phyloP scores from a whole-genome alignment of 2,888 invertebrate genomes.

The Dysmachus trigonus region DNA sequence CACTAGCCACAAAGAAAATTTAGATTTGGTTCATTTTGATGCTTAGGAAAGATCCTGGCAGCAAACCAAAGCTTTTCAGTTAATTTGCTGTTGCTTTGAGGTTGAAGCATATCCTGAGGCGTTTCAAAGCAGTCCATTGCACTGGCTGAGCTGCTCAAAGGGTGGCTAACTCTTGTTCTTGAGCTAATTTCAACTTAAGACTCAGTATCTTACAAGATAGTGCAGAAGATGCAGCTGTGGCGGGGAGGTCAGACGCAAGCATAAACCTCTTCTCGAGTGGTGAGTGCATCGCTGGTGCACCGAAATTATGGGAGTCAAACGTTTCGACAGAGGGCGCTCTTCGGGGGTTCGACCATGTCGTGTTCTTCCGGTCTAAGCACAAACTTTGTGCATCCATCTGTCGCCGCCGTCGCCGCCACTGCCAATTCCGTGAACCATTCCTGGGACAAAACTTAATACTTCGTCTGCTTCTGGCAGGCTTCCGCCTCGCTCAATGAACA shows the following conservation, averaged over 20 bases:
- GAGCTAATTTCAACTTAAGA: neutral
- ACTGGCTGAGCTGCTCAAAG: neutral
- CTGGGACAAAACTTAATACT: neutral
- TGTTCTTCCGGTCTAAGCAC: neutral
- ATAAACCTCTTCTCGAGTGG: neutral
- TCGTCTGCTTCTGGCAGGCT: conserved; percentile 7
- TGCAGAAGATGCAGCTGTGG: neutral
- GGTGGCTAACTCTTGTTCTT: neutral
- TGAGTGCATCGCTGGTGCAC: neutral
- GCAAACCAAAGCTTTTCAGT: neutral
- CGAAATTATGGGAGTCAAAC: neutral
- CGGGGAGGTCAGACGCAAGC: no score
- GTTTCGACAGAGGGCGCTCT: neutral
- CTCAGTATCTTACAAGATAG: neutral
- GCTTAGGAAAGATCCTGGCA: neutral
- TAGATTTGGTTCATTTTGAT: neutral
- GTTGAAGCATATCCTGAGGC: neutral
- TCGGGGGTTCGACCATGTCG: neutral
- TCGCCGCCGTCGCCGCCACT: neutral
- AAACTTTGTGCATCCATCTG: neutral
- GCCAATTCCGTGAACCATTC: neutral
- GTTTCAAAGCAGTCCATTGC: neutral
- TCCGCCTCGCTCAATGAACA: conserved; percentile 12
- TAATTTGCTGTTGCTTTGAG: neutral
- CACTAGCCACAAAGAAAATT: neutral